These are phyloP conservation scores for Oophaga pumilio DNA, from an alignment of 2,113 vertebrate species.

Conservation along the genomic window DNA sequence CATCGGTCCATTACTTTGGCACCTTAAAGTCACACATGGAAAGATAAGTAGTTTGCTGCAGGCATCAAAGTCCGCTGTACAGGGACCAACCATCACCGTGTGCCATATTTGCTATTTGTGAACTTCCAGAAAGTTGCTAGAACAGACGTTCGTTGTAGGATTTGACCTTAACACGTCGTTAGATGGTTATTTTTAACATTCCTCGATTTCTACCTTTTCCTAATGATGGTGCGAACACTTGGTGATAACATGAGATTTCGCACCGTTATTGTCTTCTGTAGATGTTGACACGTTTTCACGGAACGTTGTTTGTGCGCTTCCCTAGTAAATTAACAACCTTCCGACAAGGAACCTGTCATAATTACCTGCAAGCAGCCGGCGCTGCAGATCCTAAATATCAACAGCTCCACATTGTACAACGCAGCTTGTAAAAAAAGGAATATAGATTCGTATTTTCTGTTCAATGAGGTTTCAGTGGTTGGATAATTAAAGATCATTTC, in stretches of 20 bases:
- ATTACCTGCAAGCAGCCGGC: neutral
- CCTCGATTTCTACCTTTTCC: neutral
- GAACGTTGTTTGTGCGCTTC: neutral
- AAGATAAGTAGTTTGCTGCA: neutral
- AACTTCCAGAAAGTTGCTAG: neutral
- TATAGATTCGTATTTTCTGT: neutral
- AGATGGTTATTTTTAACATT: conserved; percentile 13
- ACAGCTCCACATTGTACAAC: neutral
- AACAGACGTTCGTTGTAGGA: neutral
- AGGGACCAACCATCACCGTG: neutral
- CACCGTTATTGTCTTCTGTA: neutral
- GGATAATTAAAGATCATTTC: neutral
- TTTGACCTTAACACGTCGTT: neutral
- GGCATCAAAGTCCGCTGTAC: neutral
- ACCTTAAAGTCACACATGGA: neutral
- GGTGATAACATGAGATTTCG: neutral
- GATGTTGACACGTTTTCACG: conserved; percentile 16
- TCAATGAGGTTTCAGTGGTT: neutral
- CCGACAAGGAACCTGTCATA: neutral
- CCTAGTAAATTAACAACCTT: neutral
- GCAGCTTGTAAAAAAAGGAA: neutral
- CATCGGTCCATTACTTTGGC: neutral
- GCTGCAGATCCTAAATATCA: neutral
- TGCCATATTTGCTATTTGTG: neutral
- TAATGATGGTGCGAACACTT: neutral